These are phyloP conservation scores for Paracentrotus lividus DNA, from an alignment of 53 echinoderm and acorn worm genomes.

Conservation along the genomic window DNA sequence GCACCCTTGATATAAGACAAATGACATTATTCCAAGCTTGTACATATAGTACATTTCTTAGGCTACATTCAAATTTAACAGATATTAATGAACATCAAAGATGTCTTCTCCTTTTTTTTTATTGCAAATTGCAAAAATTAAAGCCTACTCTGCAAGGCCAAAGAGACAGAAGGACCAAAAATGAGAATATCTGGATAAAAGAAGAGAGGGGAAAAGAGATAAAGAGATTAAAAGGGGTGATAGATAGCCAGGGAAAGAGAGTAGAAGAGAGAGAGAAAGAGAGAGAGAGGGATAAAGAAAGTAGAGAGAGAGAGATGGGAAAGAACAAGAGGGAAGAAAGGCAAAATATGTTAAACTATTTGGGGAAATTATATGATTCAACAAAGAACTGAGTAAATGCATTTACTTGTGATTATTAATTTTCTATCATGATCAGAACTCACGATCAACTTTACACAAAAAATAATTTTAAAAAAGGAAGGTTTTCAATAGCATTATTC, in stretches of 20 bases:
- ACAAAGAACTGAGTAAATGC: not conserved
- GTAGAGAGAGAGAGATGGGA: not conserved
- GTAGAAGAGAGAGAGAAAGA: not conserved
- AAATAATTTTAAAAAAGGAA: not conserved
- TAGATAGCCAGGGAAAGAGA: not conserved
- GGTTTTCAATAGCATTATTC: not conserved
- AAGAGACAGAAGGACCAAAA: not conserved
- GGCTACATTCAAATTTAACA: not conserved
- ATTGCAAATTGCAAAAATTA: not conserved
- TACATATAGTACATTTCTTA: not conserved
- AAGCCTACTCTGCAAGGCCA: not conserved
- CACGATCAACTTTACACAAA: not conserved
- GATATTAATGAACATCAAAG: not conserved
- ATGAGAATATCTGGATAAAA: not conserved
- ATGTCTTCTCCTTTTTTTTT: not conserved
- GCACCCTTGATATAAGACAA: conserved; percentile 37
- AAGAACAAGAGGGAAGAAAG: no score
- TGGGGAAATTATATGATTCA: no score
- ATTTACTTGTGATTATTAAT: no score
- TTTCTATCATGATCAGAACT: no score
- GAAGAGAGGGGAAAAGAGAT: not conserved
- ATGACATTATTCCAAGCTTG: not conserved
- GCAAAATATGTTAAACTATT: no score
- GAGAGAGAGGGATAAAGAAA: not conserved
- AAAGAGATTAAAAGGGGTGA: not conserved